A percentile compares a stretch with the other conserved stretches of the same genome.
phyloP scores from a whole-genome alignment of 2,113 vertebrate species.

The Melanocharis versteri region DNA sequence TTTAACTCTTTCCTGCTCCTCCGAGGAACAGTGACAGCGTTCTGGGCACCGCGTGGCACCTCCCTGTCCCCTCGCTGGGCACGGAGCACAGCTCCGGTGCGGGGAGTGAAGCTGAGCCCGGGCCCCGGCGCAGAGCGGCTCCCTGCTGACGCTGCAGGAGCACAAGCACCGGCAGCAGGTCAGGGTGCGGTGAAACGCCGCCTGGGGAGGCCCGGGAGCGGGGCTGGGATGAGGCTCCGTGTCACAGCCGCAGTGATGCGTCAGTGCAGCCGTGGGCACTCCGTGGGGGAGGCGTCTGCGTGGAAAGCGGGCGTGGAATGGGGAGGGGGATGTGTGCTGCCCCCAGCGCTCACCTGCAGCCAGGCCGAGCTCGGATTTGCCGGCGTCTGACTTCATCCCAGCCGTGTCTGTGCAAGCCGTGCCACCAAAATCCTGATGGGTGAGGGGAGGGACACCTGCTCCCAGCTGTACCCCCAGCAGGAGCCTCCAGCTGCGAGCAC shows the following conservation, averaged over 20 bases:
- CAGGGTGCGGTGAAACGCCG: neutral
- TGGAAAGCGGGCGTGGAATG: accelerated
- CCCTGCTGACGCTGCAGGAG: neutral
- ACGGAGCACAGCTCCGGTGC: accelerated
- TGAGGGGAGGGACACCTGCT: neutral
- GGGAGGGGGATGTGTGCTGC: neutral
- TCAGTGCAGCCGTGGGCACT: neutral
- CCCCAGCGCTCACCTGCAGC: neutral
- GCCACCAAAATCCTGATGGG: accelerated
- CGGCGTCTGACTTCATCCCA: accelerated
- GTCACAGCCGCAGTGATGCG: neutral
- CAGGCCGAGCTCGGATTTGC: neutral
- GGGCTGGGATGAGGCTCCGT: neutral
- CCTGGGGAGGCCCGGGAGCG: neutral
- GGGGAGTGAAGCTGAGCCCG: accelerated
- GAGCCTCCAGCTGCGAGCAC: neutral
- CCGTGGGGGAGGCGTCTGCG: neutral
- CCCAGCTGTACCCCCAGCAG: accelerated
- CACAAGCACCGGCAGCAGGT: neutral
- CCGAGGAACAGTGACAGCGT: accelerated
- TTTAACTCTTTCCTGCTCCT: neutral
- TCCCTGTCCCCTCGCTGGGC: neutral
- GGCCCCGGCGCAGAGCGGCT: neutral
- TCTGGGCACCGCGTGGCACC: neutral
- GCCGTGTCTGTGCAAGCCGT: accelerated